phyloP scores from a whole-genome alignment of 2,113 vertebrate genomes.

The Malurus cyaneus region DNA sequence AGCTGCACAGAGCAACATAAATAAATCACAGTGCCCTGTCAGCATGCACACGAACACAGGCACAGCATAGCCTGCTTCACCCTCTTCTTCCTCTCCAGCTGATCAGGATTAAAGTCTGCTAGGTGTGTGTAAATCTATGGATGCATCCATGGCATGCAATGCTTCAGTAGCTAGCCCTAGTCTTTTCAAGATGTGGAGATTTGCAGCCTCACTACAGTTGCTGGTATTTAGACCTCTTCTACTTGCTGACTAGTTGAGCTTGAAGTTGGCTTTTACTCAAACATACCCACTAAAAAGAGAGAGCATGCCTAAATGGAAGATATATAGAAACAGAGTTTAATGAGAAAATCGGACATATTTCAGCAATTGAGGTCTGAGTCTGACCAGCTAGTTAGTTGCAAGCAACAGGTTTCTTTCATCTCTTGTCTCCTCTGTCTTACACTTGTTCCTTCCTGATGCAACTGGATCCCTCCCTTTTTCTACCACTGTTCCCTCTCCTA shows the following conservation, averaged over 20 bases:
- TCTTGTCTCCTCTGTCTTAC: neutral
- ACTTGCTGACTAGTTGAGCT: neutral
- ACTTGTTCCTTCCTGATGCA: neutral
- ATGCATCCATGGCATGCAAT: neutral
- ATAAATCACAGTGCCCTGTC: neutral
- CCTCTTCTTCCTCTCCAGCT: neutral
- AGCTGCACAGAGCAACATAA: neutral
- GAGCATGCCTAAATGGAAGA: neutral
- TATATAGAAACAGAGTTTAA: neutral
- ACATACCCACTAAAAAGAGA: neutral
- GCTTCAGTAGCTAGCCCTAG: neutral
- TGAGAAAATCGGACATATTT: neutral
- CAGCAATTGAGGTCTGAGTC: neutral
- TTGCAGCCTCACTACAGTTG: neutral
- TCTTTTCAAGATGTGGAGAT: neutral
- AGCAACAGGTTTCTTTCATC: neutral
- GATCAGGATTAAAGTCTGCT: neutral
- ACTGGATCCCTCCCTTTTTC: neutral
- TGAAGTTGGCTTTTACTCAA: neutral
- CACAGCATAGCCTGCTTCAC: neutral
- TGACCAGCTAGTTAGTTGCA: neutral
- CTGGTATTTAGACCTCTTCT: neutral
- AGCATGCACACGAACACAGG: neutral
- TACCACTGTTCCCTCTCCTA: neutral
- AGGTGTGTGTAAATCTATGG: accelerated